Conservation (phyloP, 2,797 vertebrate genomes). For the Pseudochirops cupreus region DNA sequence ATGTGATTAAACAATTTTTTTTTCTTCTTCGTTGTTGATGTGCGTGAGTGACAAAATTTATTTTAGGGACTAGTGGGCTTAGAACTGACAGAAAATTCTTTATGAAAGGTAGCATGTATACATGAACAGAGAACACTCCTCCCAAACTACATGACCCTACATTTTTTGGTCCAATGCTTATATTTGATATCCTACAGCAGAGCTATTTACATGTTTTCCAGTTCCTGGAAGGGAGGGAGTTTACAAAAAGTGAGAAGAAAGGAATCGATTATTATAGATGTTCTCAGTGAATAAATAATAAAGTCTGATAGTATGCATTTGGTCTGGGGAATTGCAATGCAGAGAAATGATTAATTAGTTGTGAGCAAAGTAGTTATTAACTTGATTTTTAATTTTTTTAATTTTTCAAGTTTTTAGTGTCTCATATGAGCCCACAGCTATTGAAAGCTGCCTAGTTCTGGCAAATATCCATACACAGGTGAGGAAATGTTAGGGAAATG, state of each 20-base stretch:
- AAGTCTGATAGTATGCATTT: background rate
- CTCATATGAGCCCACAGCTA: background rate
- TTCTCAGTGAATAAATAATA: background rate
- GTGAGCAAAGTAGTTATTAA: background rate
- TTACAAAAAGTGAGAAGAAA: background rate
- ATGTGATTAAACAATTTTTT: background rate
- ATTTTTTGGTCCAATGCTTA: background rate
- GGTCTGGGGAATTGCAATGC: background rate
- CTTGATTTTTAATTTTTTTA: background rate
- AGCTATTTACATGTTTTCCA: background rate
- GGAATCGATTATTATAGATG: background rate
- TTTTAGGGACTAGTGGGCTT: background rate
- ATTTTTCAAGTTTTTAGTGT: background rate
- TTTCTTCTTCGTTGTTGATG: conserved; percentile 8
- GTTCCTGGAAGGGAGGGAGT: background rate
- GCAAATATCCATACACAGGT: background rate
- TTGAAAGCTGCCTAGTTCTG: background rate
- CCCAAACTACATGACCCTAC: background rate
- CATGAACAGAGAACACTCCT: background rate
- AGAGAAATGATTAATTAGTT: background rate
- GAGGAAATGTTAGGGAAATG: background rate
- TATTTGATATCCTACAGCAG: background rate
- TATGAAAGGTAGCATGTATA: background rate
- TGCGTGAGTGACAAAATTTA: background rate
- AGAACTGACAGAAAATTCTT: background rate